Evolutionary conservation across 2,113 vertebrate genomes (phyloP), one percentile per base, ranked within the genome.

Genomic region (Takifugu flavidus): DNA sequence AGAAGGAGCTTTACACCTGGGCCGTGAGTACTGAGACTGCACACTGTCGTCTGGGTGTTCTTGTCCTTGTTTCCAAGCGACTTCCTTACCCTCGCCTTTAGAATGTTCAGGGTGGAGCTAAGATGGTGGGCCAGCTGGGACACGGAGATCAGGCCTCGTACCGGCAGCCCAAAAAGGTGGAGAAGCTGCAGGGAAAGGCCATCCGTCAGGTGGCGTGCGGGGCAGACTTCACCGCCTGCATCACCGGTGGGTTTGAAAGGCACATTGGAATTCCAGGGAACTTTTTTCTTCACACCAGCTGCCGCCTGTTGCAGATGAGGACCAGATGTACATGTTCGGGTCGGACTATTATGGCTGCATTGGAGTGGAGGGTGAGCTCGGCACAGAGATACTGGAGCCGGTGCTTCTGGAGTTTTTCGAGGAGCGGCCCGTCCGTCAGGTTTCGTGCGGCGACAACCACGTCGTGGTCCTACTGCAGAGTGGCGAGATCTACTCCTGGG

Each of bases 1-100:
- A 99, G 82, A 99, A 99, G 82, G 97, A 99, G 79, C 93, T 99
- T 25, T 99, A 97, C 76, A 98, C 95, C 0, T 99, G 97, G 97
- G 96, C 98, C 87, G 97, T 98, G 89, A 97, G 97, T 84, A 72
- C 42, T 13, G 14, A n/a, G 6, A 20, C 34, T 39, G 34, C 4
- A 11, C 34, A 39, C 34, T 8, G 34, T 39, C 34, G 34, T 39
- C 34, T 11, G 4, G 7, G 34, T 39, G 34, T 39, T 39, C 34
- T 39, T 39, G 34, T 39, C 34, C 34, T 39, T 39, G 4, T 39
- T 39, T 39, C 7, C 34, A 11, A 39, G 34, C 34, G 34, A 39
- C 57, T 53, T 43, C 53, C 44, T 70, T 14, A 50, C 25, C 12
- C 15, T 8, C 66, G 5, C 54, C 15, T 43, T 53, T 86, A 99